These are phyloP conservation scores for Oscheius sp. DNA, from an alignment of 2,888 invertebrate genomes.

Conservation along the genomic window DNA sequence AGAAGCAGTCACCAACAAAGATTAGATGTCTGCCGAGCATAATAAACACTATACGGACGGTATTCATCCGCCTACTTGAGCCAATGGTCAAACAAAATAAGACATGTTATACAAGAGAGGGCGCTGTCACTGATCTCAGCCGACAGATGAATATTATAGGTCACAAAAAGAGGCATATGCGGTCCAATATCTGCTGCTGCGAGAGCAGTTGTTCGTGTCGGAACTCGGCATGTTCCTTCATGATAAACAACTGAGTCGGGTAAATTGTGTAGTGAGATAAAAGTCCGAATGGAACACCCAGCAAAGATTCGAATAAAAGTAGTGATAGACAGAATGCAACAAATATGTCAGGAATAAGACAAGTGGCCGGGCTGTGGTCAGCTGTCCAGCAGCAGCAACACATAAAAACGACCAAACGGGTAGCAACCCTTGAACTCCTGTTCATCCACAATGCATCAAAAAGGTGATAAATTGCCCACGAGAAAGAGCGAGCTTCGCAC, in stretches of 20 bases:
- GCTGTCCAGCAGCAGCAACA: conserved; percentile 23
- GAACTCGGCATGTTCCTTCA: conserved; percentile 21
- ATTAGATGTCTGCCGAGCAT: conserved; percentile 25
- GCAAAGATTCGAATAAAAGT: background rate
- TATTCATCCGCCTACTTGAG: conserved; percentile 37
- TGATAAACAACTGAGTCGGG: conserved; percentile 22
- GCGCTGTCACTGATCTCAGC: background rate
- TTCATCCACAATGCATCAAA: conserved; percentile 20
- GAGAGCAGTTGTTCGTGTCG: conserved; percentile 32
- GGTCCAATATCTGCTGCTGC: conserved; percentile 21
- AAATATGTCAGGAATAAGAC: conserved; percentile 3
- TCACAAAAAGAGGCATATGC: conserved; percentile 13
- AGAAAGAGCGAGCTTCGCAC: too few species aligned
- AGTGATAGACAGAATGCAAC: conserved; percentile 4
- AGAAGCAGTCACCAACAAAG: conserved; percentile 14
- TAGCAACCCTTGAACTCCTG: conserved; percentile 21
- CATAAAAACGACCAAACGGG: conserved; percentile 21
- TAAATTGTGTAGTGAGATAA: conserved; percentile 3
- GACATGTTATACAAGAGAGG: conserved; percentile 24
- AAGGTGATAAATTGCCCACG: conserved; percentile 2
- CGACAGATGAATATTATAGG: background rate
- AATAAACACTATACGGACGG: conserved; percentile 23
- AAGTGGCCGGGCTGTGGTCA: conserved; percentile 18
- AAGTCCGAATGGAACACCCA: background rate
- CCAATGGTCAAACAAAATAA: conserved; percentile 26